Evolutionary conservation across 2,797 vertebrate species (phyloP).

Genomic region (Neosalanx taihuensis): DNA sequence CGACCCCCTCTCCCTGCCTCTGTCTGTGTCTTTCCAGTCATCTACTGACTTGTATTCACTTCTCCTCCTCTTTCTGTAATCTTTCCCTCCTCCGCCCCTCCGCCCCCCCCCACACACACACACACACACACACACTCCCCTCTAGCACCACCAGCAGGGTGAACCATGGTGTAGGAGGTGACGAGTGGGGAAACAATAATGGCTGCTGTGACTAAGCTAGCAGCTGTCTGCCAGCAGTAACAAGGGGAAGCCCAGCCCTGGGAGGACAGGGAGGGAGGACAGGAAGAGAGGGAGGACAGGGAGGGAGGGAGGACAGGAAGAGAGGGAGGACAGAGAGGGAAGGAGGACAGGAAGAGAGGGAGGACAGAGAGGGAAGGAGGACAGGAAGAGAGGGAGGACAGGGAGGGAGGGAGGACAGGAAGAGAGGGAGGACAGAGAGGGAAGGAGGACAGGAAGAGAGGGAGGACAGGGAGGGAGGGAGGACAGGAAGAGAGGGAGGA

Average conservation of each 20-base stretch:
- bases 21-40: background rate
- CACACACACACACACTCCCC: background rate
- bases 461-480: conserved; percentile 2
- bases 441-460: conserved; percentile 2
- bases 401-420: background rate
- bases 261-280: conserved; percentile 30
- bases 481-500: conserved; percentile 1
- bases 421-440: background rate
- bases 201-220: conserved; percentile 60
- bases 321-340: conserved; percentile 43
- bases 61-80: too few relatives aligned
- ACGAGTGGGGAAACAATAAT: conserved; percentile 53
- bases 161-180: conserved; percentile 27
- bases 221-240: conserved; percentile 67
- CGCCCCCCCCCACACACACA: background rate
- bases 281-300: conserved; percentile 36
- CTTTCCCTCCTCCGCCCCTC: too few relatives aligned
- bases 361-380: conserved; percentile 1
- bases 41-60: background rate
- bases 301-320: conserved; percentile 41
- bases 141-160: conserved; percentile 4
- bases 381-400: background rate
- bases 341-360: background rate
- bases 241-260: conserved; percentile 62
- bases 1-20: background rate